Conservation (phyloP, 2,113 vertebrate genomes). For the Neolamprologus modestus region DNA sequence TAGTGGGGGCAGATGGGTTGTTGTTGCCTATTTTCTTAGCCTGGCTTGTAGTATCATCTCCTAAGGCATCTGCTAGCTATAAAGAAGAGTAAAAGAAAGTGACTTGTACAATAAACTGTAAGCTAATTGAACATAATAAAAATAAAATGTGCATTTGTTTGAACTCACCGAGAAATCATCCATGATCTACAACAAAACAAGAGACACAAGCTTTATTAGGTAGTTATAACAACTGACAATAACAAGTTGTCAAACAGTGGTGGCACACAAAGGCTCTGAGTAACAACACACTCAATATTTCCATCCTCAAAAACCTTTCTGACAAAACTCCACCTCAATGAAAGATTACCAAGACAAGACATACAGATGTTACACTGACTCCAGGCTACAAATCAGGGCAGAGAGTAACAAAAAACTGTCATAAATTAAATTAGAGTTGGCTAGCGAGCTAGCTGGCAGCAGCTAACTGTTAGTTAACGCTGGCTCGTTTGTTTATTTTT, state of each 20-base stretch:
- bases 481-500: slow-evolving; percentile 12
- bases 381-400: not conserved
- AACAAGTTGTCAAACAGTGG: not conserved
- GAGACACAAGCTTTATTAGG: not conserved
- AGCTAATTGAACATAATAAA: not conserved
- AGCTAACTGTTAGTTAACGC: slow-evolving; percentile 19
- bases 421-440: slow-evolving; percentile 11
- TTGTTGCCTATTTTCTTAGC: slow-evolving; percentile 58
- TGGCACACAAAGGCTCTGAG: slow-evolving; percentile 18
- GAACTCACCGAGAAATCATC: slow-evolving; percentile 76
- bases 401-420: not conserved
- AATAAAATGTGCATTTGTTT: not conserved
- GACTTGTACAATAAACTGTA: not conserved
- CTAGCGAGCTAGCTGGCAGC: slow-evolving; percentile 10
- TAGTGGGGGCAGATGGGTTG: slow-evolving; percentile 53
- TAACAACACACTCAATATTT: slow-evolving; percentile 41
- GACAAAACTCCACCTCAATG: not conserved
- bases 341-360: not conserved
- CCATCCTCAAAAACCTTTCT: slow-evolving; percentile 21
- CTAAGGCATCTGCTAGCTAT: slow-evolving; percentile 71
- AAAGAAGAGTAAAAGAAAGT: not conserved
- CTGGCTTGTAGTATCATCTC: slow-evolving; percentile 46
- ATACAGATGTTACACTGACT: not conserved
- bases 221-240: not conserved
- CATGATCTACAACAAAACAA: slow-evolving; percentile 63